These are phyloP conservation scores for Nemoura dubitans DNA, from an alignment of 2,888 invertebrate genomes.

Conservation along the genomic window DNA sequence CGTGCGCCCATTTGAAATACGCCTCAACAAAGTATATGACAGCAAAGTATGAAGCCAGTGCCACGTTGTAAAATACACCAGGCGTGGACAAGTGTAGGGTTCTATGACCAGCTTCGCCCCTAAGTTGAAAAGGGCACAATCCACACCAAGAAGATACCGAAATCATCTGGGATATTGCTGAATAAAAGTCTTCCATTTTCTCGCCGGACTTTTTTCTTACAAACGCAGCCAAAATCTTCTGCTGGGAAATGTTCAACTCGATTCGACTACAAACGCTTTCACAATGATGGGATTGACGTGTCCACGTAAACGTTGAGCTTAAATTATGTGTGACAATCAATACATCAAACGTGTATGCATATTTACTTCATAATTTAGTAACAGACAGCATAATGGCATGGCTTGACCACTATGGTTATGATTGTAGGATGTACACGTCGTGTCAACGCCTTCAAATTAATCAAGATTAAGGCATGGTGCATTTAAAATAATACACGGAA, in stretches of 20 bases:
- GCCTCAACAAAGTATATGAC: neutral
- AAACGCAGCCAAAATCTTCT: neutral
- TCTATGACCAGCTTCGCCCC: neutral
- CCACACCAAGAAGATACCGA: neutral
- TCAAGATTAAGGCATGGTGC: neutral
- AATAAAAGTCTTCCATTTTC: neutral
- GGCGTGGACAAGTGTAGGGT: neutral
- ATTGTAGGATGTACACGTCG: neutral
- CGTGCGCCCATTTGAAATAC: neutral
- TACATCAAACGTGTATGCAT: neutral
- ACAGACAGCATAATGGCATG: neutral
- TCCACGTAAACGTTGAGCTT: neutral
- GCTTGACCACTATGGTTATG: neutral
- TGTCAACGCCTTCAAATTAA: neutral
- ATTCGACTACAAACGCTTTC: neutral
- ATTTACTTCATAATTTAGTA: neutral
- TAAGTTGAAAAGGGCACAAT: neutral
- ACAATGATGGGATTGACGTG: neutral
- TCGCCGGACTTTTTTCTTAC: neutral
- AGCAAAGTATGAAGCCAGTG: neutral
- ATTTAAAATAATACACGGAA: neutral
- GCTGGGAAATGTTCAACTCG: neutral
- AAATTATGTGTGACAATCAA: slow-evolving; percentile 12
- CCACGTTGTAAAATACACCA: neutral
- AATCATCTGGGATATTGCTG: neutral